A percentile compares a stretch with the other conserved stretches of the same genome.
These are phyloP conservation scores for Solea solea DNA, from an alignment of 2,113 vertebrate genomes.

Conservation along the genomic window DNA sequence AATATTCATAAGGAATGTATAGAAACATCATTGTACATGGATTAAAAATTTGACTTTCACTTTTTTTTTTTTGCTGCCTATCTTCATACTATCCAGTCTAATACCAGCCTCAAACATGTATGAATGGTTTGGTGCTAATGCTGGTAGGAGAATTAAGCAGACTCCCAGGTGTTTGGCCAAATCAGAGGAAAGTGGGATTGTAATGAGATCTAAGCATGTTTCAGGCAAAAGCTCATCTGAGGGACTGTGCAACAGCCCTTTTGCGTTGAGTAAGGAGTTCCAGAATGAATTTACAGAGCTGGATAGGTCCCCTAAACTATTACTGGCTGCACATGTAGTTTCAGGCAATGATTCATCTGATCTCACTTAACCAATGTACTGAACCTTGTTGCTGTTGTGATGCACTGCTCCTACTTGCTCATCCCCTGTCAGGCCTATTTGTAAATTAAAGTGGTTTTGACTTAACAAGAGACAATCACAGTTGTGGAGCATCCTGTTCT, in stretches of 20 bases:
- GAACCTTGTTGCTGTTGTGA: slow-evolving; percentile 14
- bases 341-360: slow-evolving; percentile 16
- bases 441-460: slow-evolving; percentile 21
- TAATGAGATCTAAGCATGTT: not conserved
- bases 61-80: too few relatives aligned
- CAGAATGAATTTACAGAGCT: not conserved
- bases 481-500: slow-evolving; percentile 7
- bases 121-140: not conserved
- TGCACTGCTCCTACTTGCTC: slow-evolving; percentile 2
- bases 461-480: slow-evolving; percentile 21
- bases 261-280: not conserved
- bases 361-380: slow-evolving; percentile 14
- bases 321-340: slow-evolving; percentile 42
- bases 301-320: slow-evolving; percentile 3
- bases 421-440: slow-evolving; percentile 10
- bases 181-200: not conserved
- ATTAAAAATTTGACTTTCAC: too few relatives aligned
- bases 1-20: too few relatives aligned
- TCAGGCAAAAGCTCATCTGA: not conserved
- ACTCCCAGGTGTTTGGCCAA: not conserved
- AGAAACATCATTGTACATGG: too few relatives aligned
- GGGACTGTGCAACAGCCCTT: not conserved
- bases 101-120: too few relatives aligned
- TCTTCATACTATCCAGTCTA: too few relatives aligned
- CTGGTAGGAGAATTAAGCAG: not conserved